Conservation (phyloP, 2,797 vertebrate genomes). For the Notoglanidium macrostoma region DNA sequence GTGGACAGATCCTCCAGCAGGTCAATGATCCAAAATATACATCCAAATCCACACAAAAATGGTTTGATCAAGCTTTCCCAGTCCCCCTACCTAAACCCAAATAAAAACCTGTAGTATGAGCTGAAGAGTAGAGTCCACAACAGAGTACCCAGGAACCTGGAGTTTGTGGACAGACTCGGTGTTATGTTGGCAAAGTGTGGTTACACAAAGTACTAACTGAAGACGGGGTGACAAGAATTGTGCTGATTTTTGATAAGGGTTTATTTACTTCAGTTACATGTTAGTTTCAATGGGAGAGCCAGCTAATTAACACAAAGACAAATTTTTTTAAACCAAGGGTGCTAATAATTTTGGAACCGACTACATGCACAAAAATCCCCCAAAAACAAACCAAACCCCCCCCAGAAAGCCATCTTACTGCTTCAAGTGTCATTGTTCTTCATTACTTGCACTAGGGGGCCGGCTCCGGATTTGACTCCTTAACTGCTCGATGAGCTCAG, state of each 20-base stretch:
- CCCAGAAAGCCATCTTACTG: slow-evolving; percentile 41
- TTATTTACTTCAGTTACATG: background rate
- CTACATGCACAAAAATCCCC: background rate
- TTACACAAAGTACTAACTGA: background rate
- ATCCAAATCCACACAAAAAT: background rate
- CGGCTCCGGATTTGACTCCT: slow-evolving; percentile 93
- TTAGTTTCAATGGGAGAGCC: background rate
- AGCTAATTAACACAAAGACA: background rate
- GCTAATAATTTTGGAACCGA: background rate
- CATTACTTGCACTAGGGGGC: slow-evolving; percentile 88
- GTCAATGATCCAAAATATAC: background rate
- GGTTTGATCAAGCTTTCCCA: background rate
- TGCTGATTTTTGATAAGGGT: background rate
- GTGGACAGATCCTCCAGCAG: background rate
- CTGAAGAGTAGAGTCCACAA: background rate
- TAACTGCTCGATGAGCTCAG: slow-evolving; percentile 93
- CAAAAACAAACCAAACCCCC: no score
- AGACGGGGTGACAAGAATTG: background rate
- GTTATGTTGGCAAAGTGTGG: background rate
- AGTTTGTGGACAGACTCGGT: background rate
- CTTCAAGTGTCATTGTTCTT: slow-evolving; percentile 79
- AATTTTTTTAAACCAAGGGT: background rate
- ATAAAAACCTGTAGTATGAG: background rate
- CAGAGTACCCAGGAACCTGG: background rate
- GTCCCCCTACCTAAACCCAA: background rate